phyloP scores from a whole-genome alignment of 2,888 invertebrate species.

The Acanthosepion pharaonis region DNA sequence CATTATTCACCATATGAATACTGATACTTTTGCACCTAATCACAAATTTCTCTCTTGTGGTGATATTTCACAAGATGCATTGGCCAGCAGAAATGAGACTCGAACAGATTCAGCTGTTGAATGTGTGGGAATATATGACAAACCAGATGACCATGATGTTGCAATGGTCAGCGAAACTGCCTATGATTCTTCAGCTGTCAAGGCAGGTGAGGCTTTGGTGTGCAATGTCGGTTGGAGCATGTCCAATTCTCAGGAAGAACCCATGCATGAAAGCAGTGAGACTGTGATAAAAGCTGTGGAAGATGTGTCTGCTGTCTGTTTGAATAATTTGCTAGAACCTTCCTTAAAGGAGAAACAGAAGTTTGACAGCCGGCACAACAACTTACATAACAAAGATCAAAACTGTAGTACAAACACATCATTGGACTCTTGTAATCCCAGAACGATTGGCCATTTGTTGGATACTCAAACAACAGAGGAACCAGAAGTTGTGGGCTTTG shows the following conservation, averaged over 20 bases:
- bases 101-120: background rate
- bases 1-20: conserved; percentile 3
- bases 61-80: background rate
- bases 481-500: conserved; percentile 50
- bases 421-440: background rate
- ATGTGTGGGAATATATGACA: conserved; percentile 37
- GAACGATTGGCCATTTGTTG: background rate
- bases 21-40: background rate
- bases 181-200: background rate
- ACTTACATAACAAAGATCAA: background rate
- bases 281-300: conserved; percentile 39
- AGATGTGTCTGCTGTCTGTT: conserved; percentile 40
- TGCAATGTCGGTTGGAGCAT: conserved; percentile 18
- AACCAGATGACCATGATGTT: background rate
- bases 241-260: conserved; percentile 44
- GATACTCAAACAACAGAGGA: background rate
- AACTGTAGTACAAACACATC: background rate
- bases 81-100: background rate
- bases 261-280: conserved; percentile 39
- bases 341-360: background rate
- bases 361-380: background rate
- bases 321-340: conserved; percentile 20
- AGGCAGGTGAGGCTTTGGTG: background rate
- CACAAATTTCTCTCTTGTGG: background rate
- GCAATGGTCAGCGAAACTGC: background rate